Base-by-base conservation (phyloP, 2,888 invertebrate species). In the Oscheius sp. region DNA sequence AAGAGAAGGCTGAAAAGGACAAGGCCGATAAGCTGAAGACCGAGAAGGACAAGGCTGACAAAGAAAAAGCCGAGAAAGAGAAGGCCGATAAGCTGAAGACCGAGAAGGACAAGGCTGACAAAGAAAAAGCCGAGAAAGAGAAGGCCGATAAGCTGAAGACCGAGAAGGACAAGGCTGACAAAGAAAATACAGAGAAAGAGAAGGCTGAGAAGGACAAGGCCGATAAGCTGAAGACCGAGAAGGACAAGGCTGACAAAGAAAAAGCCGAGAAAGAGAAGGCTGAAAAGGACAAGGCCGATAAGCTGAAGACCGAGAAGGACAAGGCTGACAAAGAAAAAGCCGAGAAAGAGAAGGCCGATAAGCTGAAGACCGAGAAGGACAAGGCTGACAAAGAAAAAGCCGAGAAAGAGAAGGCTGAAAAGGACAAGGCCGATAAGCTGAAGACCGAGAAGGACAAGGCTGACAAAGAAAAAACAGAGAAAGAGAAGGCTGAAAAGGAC, bases 171-270 rank as follows among this genome's bases (percentile, higher is more conserved):
- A 54, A 54, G 57, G 38, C 38, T 20, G 54, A 32, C 8, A 54
- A 30, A 9, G 30, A 30, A 2, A 32, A 54, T 32, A 32, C n/a
- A 32, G 54, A 54, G 54, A 54, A 54, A 9, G 54, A 54, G 3
- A 54, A 54, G 54, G 54, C 54, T 36, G 54, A 54, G 3, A 54
- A 54, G 54, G 32, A 32, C 2, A 54, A 54, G 54, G 54, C 54
- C 30, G 54, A 54, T 6, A 50, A 50, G 50, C 14, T 14, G 2
- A 50, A 50, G 50, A 1, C 3, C 26, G 50, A 50, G 26, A 50
- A 50, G 50, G 50, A 50, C 3, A 50, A 50, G 50, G 26, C 50
- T 8, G 41, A 47, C 22, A 47, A 47, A 14, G 8, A 6, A 3
- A 47, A 1, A 14, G 20, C 22, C 49, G 54, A 51, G 26, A 51